Base-by-base conservation (phyloP, 1,140 invertebrate genomes). In the Cyrtorhinus lividipennis region DNA sequence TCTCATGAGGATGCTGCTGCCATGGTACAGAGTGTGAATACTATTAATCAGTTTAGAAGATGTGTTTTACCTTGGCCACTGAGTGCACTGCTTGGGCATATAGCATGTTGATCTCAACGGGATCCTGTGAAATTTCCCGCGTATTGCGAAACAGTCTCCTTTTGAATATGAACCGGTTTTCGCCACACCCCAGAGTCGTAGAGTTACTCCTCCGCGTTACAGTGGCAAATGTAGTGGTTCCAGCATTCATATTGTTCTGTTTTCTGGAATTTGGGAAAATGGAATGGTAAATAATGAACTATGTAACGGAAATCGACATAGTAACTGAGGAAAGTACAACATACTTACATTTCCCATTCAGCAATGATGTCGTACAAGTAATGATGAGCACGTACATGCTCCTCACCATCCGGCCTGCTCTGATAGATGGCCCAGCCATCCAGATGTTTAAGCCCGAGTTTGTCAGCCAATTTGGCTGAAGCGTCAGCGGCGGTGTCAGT, bases 371-470 rank as follows among this genome's bases (percentile, higher is more conserved):
- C 94, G 70, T 95, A 93, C 0, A 97, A 74, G 72, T 92, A 97
- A 74, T 95, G 88, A 73, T 93, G 90, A 8, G 86, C 87, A 58
- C 90, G 80, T n/a, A 96, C 90, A 70, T 95, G 92, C 70, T 93
- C 87, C 73, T 95, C 92, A 3, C 83, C 82, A 66, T 91, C 89
- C 0, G 84, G 84, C 23, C 81, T 76, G 74, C 82, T 88, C 72
- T 93, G 86, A 79, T 92, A 96, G 62, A 97, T 86, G 0, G 92
- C 91, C 93, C 93, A 97, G 26, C 94, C 94, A 65, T 95, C 90
- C 1, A 90, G 75, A 53, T 84, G 85, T 63, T 81, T 75, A 5
- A 96, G 79, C 26, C 87, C 88, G 48, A 96, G 81, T 72, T 94
- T 90, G 71, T 93, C 90, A 0, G 91, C 90, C 15, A 98, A 77